phyloP scores from a whole-genome alignment of 2,797 vertebrate species.

The Meriones psammophilus region DNA sequence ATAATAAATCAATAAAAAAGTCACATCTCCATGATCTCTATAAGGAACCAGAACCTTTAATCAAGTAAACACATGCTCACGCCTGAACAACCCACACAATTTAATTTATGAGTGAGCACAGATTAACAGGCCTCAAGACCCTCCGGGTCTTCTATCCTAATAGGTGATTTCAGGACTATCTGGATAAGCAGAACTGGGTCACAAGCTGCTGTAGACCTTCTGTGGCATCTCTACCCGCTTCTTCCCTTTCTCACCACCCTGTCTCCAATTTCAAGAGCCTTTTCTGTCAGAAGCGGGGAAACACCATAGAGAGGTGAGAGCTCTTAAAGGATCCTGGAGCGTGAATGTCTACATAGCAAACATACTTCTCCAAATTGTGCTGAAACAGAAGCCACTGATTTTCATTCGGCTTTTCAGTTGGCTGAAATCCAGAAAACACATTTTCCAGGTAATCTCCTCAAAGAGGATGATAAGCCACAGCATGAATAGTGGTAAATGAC shows the following conservation, averaged over 20 bases:
- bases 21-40: background rate
- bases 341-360: conserved; percentile 25
- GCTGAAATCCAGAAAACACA: conserved; percentile 50
- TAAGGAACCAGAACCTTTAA: background rate
- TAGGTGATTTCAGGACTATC: background rate
- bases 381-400: conserved; percentile 42
- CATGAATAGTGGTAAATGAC: background rate
- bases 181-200: background rate
- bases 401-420: conserved; percentile 51
- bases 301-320: background rate
- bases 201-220: background rate
- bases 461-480: background rate
- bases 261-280: background rate
- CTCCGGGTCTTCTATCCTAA: background rate
- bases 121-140: background rate
- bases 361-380: background rate
- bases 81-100: background rate
- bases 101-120: conserved; percentile 30
- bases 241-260: background rate
- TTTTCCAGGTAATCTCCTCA: conserved; percentile 28
- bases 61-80: background rate
- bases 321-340: background rate
- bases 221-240: background rate
- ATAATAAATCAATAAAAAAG: background rate
- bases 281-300: background rate